Conservation (phyloP, 2,797 vertebrate genomes). For the Dicrostonyx torquatus region DNA sequence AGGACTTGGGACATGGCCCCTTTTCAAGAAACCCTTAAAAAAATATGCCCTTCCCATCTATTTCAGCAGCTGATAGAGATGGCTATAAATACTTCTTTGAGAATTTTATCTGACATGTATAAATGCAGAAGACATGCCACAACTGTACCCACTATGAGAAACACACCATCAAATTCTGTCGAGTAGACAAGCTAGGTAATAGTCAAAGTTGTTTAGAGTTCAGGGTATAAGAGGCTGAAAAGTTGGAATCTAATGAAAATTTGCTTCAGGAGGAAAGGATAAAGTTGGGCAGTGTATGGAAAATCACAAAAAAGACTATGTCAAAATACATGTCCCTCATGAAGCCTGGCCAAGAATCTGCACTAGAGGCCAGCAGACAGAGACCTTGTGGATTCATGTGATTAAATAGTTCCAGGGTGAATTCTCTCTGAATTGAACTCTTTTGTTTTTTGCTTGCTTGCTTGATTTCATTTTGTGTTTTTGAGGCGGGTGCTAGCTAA, state of each 20-base stretch:
- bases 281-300: neutral
- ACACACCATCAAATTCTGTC: neutral
- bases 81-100: neutral
- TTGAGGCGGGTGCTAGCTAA: neutral
- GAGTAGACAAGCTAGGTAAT: conserved; percentile 29
- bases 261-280: neutral
- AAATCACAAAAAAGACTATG: neutral
- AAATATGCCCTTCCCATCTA: neutral
- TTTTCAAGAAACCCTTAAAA: conserved; percentile 56
- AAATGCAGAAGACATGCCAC: rapidly evolving
- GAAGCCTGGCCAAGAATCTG: neutral
- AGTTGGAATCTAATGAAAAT: conserved; percentile 15
- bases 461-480: neutral
- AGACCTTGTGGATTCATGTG: neutral
- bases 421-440: neutral
- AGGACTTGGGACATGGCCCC: neutral
- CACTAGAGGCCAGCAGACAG: neutral
- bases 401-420: neutral
- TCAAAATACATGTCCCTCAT: neutral
- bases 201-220: conserved; percentile 27
- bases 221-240: conserved; percentile 8
- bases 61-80: neutral
- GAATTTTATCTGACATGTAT: neutral
- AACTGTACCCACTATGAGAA: conserved; percentile 1
- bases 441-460: neutral